Evolutionary conservation across 2,888 invertebrate species (phyloP).

Genomic region (Lottia gigantea): DNA sequence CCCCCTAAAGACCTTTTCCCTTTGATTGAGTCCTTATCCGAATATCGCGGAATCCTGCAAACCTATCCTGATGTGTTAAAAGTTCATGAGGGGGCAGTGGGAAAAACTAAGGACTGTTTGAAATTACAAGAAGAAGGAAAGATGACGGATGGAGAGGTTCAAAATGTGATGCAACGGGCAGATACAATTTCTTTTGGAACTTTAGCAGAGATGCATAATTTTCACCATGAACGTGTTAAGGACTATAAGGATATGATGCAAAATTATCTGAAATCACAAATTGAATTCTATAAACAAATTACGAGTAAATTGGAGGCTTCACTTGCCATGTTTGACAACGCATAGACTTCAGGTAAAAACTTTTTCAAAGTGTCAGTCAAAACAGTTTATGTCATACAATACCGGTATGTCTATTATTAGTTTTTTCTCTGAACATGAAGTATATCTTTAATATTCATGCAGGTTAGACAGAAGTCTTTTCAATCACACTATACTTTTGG

Average conservation of each 20-base stretch:
- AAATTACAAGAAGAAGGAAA: constrained; percentile 82
- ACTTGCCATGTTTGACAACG: constrained; percentile 31
- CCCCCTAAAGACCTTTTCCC: constrained; percentile 76
- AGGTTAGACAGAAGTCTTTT: too few species aligned
- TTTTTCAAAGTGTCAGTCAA: too few species aligned
- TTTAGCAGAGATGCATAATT: constrained; percentile 94
- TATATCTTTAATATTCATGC: too few species aligned
- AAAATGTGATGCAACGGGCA: constrained; percentile 84
- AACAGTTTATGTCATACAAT: too few species aligned
- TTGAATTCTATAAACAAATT: constrained; percentile 83
- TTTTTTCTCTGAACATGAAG: too few species aligned
- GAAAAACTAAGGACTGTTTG: constrained; percentile 90
- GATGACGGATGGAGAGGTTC: constrained; percentile 83
- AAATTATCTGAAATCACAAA: constrained; percentile 87
- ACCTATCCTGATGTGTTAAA: constrained; percentile 89
- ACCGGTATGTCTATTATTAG: too few species aligned
- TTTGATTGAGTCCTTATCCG: constrained; percentile 88
- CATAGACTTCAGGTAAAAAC: constrained; percentile 13
- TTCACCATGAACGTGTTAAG: constrained; percentile 85
- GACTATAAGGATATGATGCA: constrained; percentile 90
- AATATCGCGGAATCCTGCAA: constrained; percentile 92
- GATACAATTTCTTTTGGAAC: constrained; percentile 93
- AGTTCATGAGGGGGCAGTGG: constrained; percentile 84
- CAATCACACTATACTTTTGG: too few species aligned
- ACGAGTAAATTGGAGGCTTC: constrained; percentile 42